These are phyloP conservation scores for Embiotoca jacksoni DNA, from an alignment of 2,113 vertebrate species.

Conservation along the genomic window DNA sequence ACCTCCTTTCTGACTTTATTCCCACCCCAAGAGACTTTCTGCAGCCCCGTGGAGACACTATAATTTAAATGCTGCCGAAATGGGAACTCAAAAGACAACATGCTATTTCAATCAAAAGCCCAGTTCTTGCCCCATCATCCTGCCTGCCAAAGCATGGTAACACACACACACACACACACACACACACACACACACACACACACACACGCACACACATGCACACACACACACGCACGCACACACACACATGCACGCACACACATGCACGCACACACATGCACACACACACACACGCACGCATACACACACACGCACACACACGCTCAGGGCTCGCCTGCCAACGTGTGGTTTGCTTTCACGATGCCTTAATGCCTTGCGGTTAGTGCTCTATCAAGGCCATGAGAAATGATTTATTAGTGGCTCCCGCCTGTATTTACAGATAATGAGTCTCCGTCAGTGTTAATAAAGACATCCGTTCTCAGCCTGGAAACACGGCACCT, in stretches of 20 bases:
- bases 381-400: conserved; percentile 81
- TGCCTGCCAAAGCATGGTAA: conserved; percentile 74
- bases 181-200: conserved; percentile 23
- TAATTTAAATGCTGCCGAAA: conserved; percentile 82
- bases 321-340: conserved; percentile 61
- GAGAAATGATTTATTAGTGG: conserved; percentile 88
- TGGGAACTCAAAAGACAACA: conserved; percentile 79
- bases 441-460: conserved; percentile 82
- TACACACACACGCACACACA: conserved; percentile 2
- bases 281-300: no score
- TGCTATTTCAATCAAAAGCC: conserved; percentile 86
- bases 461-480: conserved; percentile 84
- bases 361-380: conserved; percentile 83
- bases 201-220: background rate
- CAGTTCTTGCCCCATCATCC: conserved; percentile 71
- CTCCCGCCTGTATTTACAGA: conserved; percentile 85
- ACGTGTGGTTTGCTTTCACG: conserved; percentile 77
- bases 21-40: conserved; percentile 64
- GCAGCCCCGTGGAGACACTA: conserved; percentile 73
- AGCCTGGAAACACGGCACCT: conserved; percentile 64
- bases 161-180: conserved; percentile 46
- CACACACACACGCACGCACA: no score
- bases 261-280: no score
- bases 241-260: no score
- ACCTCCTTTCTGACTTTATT: conserved; percentile 46